Evolutionary conservation across 1,140 invertebrate species (phyloP).

Genomic region (Laodelphax striatellus): DNA sequence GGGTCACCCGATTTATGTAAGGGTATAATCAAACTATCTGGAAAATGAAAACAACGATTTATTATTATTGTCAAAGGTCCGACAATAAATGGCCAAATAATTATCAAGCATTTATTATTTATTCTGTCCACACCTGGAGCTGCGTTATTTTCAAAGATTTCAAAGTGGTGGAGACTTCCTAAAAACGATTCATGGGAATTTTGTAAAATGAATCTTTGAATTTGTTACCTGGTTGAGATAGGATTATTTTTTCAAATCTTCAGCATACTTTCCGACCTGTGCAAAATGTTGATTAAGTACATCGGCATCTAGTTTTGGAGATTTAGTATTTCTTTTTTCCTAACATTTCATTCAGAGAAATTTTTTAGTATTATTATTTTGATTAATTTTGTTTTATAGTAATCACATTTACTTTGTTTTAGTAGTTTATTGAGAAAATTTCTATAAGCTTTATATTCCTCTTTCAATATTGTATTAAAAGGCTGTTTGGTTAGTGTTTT

Average conservation of each 20-base stretch:
- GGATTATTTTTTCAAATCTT: not conserved
- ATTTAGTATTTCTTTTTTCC: not conserved
- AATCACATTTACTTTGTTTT: too few species aligned
- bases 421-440: too few species aligned
- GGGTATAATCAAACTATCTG: not conserved
- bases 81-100: too few species aligned
- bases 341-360: not conserved
- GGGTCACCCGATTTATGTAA: not conserved
- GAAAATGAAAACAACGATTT: not conserved
- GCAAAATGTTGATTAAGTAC: too few species aligned
- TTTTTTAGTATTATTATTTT: not conserved
- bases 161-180: too few species aligned
- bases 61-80: not conserved
- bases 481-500: too few species aligned
- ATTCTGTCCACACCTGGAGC: too few species aligned
- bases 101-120: too few species aligned
- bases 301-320: too few species aligned
- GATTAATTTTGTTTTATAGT: not conserved
- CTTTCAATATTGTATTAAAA: too few species aligned
- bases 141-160: too few species aligned
- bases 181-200: not conserved
- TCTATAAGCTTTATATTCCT: too few species aligned
- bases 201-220: not conserved
- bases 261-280: not conserved
- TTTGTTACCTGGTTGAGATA: not conserved